Evolutionary conservation across 2,797 vertebrate genomes (phyloP).

Genomic region (Forpus xanthops): DNA sequence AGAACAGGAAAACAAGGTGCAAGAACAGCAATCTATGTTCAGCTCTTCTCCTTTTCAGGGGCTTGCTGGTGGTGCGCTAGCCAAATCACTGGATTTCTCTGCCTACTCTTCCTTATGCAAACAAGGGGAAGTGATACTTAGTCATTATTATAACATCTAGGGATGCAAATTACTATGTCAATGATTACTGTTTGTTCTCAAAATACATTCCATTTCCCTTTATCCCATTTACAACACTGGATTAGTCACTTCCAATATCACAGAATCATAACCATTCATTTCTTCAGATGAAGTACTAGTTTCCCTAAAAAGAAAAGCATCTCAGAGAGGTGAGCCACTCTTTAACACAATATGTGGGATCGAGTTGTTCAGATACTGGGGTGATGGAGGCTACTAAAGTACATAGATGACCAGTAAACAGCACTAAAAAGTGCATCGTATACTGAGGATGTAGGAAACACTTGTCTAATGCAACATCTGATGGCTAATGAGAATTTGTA

Average conservation of each 20-base stretch:
- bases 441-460: neutral
- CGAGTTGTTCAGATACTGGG: neutral
- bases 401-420: slow-evolving; percentile 9
- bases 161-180: slow-evolving; percentile 65
- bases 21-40: neutral
- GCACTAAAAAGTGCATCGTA: neutral
- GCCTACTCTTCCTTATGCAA: slow-evolving; percentile 54
- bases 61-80: neutral
- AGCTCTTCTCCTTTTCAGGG: neutral
- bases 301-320: neutral
- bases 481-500: slow-evolving; percentile 59
- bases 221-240: slow-evolving; percentile 53
- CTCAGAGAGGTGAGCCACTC: neutral
- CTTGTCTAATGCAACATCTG: slow-evolving; percentile 48
- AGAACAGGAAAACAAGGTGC: neutral
- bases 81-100: slow-evolving; percentile 43
- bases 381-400: neutral
- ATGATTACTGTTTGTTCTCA: slow-evolving; percentile 70
- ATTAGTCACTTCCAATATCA: slow-evolving; percentile 67
- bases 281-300: slow-evolving; percentile 6
- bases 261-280: slow-evolving; percentile 60
- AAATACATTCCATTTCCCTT: slow-evolving; percentile 63
- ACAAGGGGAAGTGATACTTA: slow-evolving; percentile 64
- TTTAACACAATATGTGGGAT: neutral
- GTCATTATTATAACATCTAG: slow-evolving; percentile 67